A percentile compares a stretch with the other conserved stretches of the same genome.
Evolutionary conservation across 2,113 vertebrate species (phyloP).

Genomic region (Lamprotornis superbus): DNA sequence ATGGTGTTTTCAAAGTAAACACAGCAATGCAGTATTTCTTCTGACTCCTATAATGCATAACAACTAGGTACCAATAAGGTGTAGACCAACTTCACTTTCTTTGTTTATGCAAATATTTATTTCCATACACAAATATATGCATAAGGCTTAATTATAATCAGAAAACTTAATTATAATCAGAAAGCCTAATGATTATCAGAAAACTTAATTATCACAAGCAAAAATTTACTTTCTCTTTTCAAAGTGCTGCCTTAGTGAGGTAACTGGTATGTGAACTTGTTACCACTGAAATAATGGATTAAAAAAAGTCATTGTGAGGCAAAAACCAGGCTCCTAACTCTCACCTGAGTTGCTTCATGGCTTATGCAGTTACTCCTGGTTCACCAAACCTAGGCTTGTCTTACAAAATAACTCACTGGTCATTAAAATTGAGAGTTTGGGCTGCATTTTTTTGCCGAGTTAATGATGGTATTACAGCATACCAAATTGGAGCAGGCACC

Average conservation of each 20-base stretch:
- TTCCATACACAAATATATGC: not conserved
- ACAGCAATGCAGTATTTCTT: not conserved
- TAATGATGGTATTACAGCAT: not conserved
- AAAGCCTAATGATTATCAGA: not conserved
- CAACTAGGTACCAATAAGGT: not conserved
- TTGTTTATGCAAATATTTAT: slow-evolving; percentile 18
- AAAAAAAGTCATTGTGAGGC: not conserved
- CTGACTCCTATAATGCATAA: not conserved
- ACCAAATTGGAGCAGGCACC: not conserved
- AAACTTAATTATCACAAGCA: not conserved
- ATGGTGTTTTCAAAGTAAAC: not conserved
- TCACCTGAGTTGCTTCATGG: not conserved
- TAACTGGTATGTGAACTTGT: not conserved
- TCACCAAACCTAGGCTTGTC: not conserved
- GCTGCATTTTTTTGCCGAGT: not conserved
- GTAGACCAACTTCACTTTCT: not conserved
- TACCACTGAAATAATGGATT: not conserved
- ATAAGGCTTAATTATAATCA: not conserved
- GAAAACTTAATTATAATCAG: not conserved
- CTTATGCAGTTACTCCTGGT: not conserved
- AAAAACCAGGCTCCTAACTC: not conserved
- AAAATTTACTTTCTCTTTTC: not conserved
- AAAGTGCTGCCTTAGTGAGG: not conserved
- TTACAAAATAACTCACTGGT: not conserved
- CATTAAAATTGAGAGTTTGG: not conserved